Conservation (phyloP, 2,113 vertebrate species). For the Melanocharis versteri region DNA sequence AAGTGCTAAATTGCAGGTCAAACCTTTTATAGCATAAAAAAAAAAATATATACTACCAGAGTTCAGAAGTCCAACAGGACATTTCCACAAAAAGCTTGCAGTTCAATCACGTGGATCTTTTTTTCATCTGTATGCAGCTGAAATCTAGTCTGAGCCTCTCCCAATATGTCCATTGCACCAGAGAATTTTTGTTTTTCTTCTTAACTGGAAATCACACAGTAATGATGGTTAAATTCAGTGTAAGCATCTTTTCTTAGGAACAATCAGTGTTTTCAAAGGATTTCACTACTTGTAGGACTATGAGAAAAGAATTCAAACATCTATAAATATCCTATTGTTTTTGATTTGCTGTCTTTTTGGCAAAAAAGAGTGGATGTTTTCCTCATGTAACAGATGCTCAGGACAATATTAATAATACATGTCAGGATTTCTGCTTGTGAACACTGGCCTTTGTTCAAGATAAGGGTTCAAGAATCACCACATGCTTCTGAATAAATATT, state of each 20-base stretch:
- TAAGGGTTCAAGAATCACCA: not conserved
- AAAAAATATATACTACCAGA: not conserved
- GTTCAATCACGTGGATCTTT: not conserved
- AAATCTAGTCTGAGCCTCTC: not conserved
- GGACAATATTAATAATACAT: not conserved
- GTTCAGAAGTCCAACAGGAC: not conserved
- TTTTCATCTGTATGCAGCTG: conserved; percentile 9
- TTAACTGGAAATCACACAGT: conserved; percentile 51
- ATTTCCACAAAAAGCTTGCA: not conserved
- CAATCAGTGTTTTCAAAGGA: conserved; percentile 30
- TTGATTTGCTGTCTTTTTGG: not conserved
- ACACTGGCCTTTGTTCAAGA: not conserved
- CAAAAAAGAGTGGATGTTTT: not conserved
- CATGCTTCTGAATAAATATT: not conserved
- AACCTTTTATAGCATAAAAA: not conserved
- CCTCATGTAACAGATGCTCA: not conserved
- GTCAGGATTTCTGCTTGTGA: not conserved
- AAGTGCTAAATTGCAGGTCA: not conserved
- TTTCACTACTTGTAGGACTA: not conserved
- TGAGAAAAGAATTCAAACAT: not conserved
- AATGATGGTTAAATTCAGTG: conserved; percentile 4
- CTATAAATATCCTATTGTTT: conserved; percentile 14
- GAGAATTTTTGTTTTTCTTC: conserved; percentile 47
- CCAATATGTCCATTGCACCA: conserved; percentile 9
- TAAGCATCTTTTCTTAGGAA: conserved; percentile 16